A percentile compares a stretch with the other conserved stretches of the same genome.
Evolutionary conservation across 2,113 vertebrate genomes (phyloP).

Genomic region (Prunella fulvescens): DNA sequence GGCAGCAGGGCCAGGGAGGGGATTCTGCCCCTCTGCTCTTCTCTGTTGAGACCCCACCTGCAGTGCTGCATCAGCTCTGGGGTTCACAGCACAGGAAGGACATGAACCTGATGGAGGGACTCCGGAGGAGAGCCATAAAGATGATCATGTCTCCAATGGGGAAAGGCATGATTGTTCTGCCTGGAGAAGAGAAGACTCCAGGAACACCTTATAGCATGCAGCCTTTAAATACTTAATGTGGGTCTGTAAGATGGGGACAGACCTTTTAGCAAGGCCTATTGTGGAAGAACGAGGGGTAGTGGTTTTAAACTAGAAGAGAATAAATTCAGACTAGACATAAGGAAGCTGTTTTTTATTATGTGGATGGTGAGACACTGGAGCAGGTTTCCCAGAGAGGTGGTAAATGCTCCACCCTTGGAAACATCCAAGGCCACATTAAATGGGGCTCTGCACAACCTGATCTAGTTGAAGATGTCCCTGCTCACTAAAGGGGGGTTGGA

Average conservation of each 20-base stretch:
- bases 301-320: background rate
- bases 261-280: background rate
- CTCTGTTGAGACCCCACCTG: background rate
- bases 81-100: background rate
- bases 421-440: background rate
- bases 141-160: background rate
- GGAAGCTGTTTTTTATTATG: background rate
- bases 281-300: background rate
- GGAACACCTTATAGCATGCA: accelerated
- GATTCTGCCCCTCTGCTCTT: background rate
- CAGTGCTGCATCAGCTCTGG: background rate
- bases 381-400: background rate
- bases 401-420: background rate
- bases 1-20: background rate
- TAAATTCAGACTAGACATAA: background rate
- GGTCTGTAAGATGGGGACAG: background rate
- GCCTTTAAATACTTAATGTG: background rate
- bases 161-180: background rate
- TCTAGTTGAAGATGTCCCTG: background rate
- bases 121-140: background rate
- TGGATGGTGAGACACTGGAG: accelerated
- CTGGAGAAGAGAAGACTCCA: background rate
- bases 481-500: accelerated
- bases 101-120: accelerated
- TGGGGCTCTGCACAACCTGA: accelerated